phyloP scores from a whole-genome alignment of 1,140 invertebrate genomes.

The Spodoptera litura region DNA sequence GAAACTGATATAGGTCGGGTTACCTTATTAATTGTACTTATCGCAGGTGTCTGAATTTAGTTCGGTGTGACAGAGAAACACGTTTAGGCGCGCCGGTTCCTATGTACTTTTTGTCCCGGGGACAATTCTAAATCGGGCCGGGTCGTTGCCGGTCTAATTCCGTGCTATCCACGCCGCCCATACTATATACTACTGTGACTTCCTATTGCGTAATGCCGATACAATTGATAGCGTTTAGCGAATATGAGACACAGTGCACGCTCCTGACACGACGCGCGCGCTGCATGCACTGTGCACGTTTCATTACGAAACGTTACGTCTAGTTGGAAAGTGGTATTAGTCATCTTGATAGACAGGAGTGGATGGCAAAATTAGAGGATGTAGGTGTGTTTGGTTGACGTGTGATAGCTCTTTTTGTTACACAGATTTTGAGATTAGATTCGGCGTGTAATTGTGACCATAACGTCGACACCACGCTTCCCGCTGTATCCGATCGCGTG shows the following conservation, averaged over 20 bases:
- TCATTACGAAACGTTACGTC: slow-evolving; percentile 5
- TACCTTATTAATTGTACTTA: background rate
- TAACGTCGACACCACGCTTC: slow-evolving; percentile 30
- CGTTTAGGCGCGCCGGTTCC: slow-evolving; percentile 61
- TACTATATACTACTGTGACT: slow-evolving; percentile 57
- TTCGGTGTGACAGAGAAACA: slow-evolving; percentile 61
- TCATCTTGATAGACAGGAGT: slow-evolving; percentile 41
- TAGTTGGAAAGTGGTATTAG: slow-evolving; percentile 46
- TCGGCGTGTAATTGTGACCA: slow-evolving; percentile 41
- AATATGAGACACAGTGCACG: slow-evolving; percentile 32
- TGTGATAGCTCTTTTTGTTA: slow-evolving; percentile 49
- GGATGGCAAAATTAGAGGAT: slow-evolving; percentile 40
- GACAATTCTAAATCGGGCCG: slow-evolving; percentile 73
- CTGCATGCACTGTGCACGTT: slow-evolving; percentile 33
- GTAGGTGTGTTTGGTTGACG: slow-evolving; percentile 42
- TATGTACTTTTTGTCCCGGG: slow-evolving; percentile 75
- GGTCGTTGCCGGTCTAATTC: slow-evolving; percentile 70
- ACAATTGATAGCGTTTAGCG: slow-evolving; percentile 54
- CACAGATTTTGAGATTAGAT: slow-evolving; percentile 47
- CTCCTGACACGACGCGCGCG: slow-evolving; percentile 9
- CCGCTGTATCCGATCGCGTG: slow-evolving; percentile 41
- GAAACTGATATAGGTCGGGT: background rate
- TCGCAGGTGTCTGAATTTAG: background rate
- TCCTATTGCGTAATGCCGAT: slow-evolving; percentile 62
- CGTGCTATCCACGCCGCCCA: slow-evolving; percentile 55